Evolutionary conservation across 2,797 vertebrate genomes (phyloP).

Genomic region (Pangasius djambal): DNA sequence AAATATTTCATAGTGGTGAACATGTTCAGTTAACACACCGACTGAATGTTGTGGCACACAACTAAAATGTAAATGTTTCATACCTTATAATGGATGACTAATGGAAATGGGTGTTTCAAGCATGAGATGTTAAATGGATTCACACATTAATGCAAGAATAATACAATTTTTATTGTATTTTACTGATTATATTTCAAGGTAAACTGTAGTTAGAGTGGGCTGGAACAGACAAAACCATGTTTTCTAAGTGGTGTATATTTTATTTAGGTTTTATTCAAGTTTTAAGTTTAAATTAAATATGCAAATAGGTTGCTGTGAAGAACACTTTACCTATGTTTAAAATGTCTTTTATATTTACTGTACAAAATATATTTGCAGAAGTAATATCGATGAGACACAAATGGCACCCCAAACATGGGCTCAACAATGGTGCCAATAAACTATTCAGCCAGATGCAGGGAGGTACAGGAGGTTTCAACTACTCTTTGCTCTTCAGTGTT

Average conservation of each 20-base stretch:
- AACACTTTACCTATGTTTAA: neutral
- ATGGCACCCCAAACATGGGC: neutral
- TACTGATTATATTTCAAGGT: neutral
- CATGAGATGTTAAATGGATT: neutral
- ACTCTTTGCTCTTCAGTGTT: neutral
- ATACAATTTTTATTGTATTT: neutral
- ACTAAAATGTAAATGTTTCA: too few relatives aligned
- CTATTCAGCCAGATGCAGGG: constrained; percentile 4
- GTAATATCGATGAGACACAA: neutral
- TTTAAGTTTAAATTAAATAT: neutral
- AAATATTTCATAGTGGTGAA: neutral
- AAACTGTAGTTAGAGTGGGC: neutral
- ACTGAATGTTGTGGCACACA: neutral
- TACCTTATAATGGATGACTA: neutral
- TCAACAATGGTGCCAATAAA: neutral
- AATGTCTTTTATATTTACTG: neutral
- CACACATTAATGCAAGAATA: neutral
- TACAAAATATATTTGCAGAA: neutral
- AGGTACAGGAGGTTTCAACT: neutral
- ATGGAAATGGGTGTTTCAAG: neutral
- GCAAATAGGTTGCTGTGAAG: neutral
- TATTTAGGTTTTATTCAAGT: neutral
- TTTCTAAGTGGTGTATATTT: neutral
- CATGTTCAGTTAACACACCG: neutral
- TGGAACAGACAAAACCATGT: neutral